phyloP scores from a whole-genome alignment of 2,113 vertebrate genomes.

The Nothobranchius furzeri region DNA sequence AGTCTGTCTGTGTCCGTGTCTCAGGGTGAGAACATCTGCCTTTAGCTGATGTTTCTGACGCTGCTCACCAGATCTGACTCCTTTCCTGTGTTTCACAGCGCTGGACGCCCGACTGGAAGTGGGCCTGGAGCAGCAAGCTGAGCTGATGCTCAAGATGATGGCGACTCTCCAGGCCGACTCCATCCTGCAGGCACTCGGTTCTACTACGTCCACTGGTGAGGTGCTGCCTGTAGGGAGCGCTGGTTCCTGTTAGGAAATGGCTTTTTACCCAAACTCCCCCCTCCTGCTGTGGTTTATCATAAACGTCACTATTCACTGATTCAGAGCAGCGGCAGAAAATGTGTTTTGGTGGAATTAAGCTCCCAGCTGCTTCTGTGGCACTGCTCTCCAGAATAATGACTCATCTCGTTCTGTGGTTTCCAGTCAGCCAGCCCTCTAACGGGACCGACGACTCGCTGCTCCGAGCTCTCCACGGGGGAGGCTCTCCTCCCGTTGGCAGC shows the following conservation, averaged over 20 bases:
- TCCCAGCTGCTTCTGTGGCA: too few relatives aligned
- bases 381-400: too few relatives aligned
- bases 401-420: not conserved
- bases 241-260: too few relatives aligned
- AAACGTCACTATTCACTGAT: too few relatives aligned
- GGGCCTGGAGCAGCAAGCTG: constrained; percentile 96
- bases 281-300: too few relatives aligned
- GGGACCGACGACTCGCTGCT: constrained; percentile 95
- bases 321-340: too few relatives aligned
- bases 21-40: constrained; percentile 82
- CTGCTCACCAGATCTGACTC: not conserved
- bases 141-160: constrained; percentile 99
- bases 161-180: constrained; percentile 97
- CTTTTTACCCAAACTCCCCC: too few relatives aligned
- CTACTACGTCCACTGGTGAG: constrained; percentile 89
- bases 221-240: too few relatives aligned
- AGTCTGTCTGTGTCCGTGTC: constrained; percentile 94
- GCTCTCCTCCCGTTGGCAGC: constrained; percentile 80
- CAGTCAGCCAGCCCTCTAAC: constrained; percentile 90
- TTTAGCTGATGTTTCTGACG: not conserved
- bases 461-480: constrained; percentile 84
- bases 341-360: too few relatives aligned
- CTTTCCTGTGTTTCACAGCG: constrained; percentile 73
- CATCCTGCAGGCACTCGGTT: constrained; percentile 94
- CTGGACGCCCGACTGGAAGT: constrained; percentile 96